A percentile compares a stretch with the other conserved stretches of the same genome.
phyloP scores from a whole-genome alignment of 2,113 vertebrate genomes.

The Xerus inauris region DNA sequence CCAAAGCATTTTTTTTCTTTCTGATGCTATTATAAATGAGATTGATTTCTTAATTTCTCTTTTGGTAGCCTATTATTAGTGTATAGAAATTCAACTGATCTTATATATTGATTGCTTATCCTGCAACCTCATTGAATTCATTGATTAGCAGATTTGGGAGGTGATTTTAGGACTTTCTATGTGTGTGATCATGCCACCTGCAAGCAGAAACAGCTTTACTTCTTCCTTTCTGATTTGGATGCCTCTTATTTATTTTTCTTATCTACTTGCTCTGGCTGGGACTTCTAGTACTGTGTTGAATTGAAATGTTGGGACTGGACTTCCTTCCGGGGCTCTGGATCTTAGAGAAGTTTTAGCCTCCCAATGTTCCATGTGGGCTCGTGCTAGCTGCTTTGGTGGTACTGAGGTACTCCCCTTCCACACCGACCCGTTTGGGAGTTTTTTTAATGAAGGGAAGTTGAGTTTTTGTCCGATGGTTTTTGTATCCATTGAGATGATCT shows the following conservation, averaged over 20 bases:
- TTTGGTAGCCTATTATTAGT: background rate
- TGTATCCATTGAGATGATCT: too few species aligned
- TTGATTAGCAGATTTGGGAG: background rate
- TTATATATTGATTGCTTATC: too few species aligned
- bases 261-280: background rate
- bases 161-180: background rate
- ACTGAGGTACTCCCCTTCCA: background rate
- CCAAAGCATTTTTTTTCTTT: background rate
- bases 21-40: background rate
- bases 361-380: background rate
- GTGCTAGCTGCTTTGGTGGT: background rate
- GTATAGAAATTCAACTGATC: background rate
- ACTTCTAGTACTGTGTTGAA: background rate
- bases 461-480: too few species aligned
- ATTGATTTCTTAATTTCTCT: background rate
- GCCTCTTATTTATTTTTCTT: background rate
- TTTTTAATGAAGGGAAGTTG: too few species aligned
- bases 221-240: background rate
- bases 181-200: background rate
- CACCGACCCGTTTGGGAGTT: background rate
- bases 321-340: background rate
- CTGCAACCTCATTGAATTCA: background rate
- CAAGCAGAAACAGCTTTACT: too few species aligned
- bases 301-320: background rate
- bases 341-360: too few species aligned